These are phyloP conservation scores for Kryptolebias ocellatus DNA, from an alignment of 2,797 vertebrate genomes.

Conservation along the genomic window DNA sequence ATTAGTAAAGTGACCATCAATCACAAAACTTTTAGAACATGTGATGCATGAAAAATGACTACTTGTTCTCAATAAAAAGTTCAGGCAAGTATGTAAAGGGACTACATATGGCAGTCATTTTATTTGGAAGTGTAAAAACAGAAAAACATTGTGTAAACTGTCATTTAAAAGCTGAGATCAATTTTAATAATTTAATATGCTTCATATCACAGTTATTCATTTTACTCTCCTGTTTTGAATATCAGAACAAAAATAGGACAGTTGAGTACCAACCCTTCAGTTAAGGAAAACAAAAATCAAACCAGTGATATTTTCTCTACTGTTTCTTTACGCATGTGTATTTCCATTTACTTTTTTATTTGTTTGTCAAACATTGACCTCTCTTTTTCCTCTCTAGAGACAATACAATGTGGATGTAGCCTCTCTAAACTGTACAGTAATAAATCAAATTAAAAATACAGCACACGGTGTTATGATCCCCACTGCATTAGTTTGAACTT, in stretches of 20 bases:
- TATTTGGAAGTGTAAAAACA: no score
- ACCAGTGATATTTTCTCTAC: neutral
- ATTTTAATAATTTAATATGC: neutral
- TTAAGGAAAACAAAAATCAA: neutral
- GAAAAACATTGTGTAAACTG: no score
- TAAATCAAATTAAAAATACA: constrained; percentile 8
- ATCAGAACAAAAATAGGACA: neutral
- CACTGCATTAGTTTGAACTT: constrained; percentile 4
- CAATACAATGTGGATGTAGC: neutral
- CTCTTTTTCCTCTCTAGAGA: neutral
- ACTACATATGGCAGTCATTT: no score
- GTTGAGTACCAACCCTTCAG: neutral
- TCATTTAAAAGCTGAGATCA: no score
- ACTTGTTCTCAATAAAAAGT: neutral
- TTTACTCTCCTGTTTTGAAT: neutral
- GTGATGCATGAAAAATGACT: neutral
- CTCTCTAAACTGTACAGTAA: neutral
- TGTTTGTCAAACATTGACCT: constrained; percentile 3
- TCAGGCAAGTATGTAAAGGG: no score
- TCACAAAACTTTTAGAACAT: constrained; percentile 20
- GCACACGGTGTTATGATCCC: neutral
- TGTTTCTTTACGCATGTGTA: constrained; percentile 1
- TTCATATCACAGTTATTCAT: neutral
- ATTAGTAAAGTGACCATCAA: constrained; percentile 5
- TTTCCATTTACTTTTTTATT: neutral